phyloP scores from a whole-genome alignment of 2,113 vertebrate genomes.

The Ammospiza caudacuta region DNA sequence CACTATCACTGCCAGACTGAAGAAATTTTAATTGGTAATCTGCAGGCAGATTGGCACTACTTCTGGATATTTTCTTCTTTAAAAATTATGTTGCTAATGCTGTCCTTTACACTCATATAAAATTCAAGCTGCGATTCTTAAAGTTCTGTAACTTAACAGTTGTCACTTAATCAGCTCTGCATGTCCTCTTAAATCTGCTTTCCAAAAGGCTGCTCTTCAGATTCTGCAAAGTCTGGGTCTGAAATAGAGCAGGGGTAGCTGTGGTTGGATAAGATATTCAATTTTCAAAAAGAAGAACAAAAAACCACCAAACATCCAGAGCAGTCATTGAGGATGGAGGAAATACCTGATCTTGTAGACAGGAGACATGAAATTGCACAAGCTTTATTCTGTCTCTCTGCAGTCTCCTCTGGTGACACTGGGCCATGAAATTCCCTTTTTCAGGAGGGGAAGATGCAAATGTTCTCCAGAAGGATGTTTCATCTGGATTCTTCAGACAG shows the following conservation, averaged over 20 bases:
- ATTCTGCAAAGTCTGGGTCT: background rate
- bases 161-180: background rate
- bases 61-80: background rate
- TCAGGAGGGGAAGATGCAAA: background rate
- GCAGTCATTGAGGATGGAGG: background rate
- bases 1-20: background rate
- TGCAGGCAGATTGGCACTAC: background rate
- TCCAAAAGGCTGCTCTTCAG: background rate
- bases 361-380: background rate
- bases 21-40: background rate
- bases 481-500: background rate
- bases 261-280: background rate
- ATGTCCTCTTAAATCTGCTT: background rate
- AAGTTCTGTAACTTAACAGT: background rate
- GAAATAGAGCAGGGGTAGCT: background rate
- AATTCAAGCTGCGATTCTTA: background rate
- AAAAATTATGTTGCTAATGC: background rate
- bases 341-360: background rate
- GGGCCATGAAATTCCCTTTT: background rate
- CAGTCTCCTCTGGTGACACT: background rate
- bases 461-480: background rate
- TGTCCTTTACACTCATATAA: background rate
- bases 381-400: background rate
- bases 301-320: background rate
- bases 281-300: background rate